Evolutionary conservation across 2,888 invertebrate species (phyloP), one percentile per base, ranked within the genome.

Genomic region (Rosalia funebris): DNA sequence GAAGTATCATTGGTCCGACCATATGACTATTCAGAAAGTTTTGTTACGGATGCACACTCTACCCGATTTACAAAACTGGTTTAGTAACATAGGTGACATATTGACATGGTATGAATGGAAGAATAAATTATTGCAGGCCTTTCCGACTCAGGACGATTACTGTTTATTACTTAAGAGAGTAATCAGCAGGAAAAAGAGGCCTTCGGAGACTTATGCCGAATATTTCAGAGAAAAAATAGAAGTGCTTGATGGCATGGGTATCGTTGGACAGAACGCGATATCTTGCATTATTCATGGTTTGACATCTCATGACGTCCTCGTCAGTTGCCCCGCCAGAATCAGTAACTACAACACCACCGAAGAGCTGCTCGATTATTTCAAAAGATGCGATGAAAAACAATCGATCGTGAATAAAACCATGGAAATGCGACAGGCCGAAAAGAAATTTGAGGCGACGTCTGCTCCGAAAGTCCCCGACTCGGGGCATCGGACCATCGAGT

Each of bases 101-200:
- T 11, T 48, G 2, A 48, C 46, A 9, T 69, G 69, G 69, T 45
- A 32, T 0, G 57, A 66, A 47, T 71, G 68, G 71, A 70, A 71
- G 42, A 47, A 42, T 12, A 66, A 67, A 36, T 17, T 71, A 1
- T 7, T 52, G 10, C 55, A 5, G 20, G 66, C 63, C 0, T 67
- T 67, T 41, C 63, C 65, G 0, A n/a, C 34, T 4, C 4, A 19
- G 7, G 10, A 17, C 0, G 63, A 65, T 48, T 62, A 54, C 32
- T 12, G 17, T n/a, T 20, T 17, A 11, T 4, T 10, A 3, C 25
- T 63, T 9, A n/a, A 20, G 16, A 45, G 37, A 31, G 53, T 64
- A 45, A 9, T 60, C 12, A 16, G 11, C 5, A 45, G 60, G 16
- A 12, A 16, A 12, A 65, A 65, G 32, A 17, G 25, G 14, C 16